Base-by-base conservation (phyloP, 2,888 invertebrate species). In the Philaethria dido region DNA sequence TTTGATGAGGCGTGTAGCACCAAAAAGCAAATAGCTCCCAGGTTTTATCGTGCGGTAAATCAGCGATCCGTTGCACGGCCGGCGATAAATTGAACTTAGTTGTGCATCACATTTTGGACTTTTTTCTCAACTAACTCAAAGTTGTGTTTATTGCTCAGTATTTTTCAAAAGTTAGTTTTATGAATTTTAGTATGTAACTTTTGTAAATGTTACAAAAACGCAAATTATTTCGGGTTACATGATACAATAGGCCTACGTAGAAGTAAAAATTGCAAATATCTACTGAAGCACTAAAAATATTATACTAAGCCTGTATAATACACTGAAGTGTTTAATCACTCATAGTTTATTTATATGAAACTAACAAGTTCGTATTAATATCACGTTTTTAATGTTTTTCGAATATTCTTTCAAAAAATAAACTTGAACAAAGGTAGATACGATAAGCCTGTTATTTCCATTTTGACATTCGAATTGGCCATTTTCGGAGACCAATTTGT, bases 11-110 rank as follows among this genome's bases (percentile, higher is more conserved):
- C 57, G 57, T 57, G 11, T 57, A 57, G 57, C 22, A 57, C 42
- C 25, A 42, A 57, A 57, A 33, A 29, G 45, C 29, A 80, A 81
- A 81, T 79, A 78, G 77, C 74, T 77, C 75, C 74, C 74, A 72
- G 77, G 78, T 78, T 82, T 85, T 82, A 84, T 86, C 81, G 81
- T 75, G 78, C 80, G 81, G 79, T 79, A 83, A 86, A 86, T 85
- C 82, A 78, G 69, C 79, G 77, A 80, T 83, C 79, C 79, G 74
- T 80, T 80, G 83, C 87, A 83, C 78, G 80, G 72, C 76, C 78
- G 74, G 76, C 74, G 81, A 82, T 77, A 79, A 78, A 86, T 84
- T 86, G 87, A 86, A 85, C 79, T 78, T 67, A 72, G 78, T 82
- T 80, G 79, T 70, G 71, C 61, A 68, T 69, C 81, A 77, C 77